Base-by-base conservation (phyloP, 2,113 vertebrate genomes). In the Oncorhynchus keta region DNA sequence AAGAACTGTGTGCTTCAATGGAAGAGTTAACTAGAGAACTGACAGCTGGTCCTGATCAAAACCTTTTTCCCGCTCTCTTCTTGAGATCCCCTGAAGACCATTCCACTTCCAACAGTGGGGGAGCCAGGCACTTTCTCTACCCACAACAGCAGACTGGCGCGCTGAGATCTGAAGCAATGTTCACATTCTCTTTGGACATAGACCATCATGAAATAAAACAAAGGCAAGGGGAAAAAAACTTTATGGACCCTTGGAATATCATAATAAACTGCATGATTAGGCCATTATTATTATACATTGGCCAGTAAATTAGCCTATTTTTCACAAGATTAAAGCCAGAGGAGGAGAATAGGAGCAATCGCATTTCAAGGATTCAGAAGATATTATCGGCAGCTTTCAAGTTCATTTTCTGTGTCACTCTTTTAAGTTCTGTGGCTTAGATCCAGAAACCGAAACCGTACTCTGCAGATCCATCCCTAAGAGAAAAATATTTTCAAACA, bases 11-110 rank as follows among this genome's bases (percentile, higher is more conserved):
- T 75, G 68, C 84, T 82, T 86, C 83, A 74, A 74, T 82, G 72
- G 86, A 80, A 86, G 28, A 80, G 74, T 77, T 80, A 85, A 88
- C 86, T 80, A 89, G 75, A 81, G 85, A 83, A 87, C 83, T 85
- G 92, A 91, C 91, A 93, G 90, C 92, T 90, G 90, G 87, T 89
- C 83, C 85, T 89, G 90, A 92, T 93, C 88, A 91, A 92, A 92
- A 85, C 81, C 75, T 82, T 82, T 81, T 86, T 91, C 88, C 89
- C 87, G 35, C 85, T 85, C 83, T 75, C 81, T 83, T 85, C 83
- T 81, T 1, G 80, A 73, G 70, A 88, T 89, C 74, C 84, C 88
- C 93, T 69, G 74, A 86, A 92, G 89, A 89, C 88, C 62, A 61
- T 80, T 78, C 72, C 77, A 74, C 73, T 86, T 91, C 89, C 87